Base-by-base conservation (phyloP, 2,888 invertebrate species). In the Scelioninae gen. 1 region DNA sequence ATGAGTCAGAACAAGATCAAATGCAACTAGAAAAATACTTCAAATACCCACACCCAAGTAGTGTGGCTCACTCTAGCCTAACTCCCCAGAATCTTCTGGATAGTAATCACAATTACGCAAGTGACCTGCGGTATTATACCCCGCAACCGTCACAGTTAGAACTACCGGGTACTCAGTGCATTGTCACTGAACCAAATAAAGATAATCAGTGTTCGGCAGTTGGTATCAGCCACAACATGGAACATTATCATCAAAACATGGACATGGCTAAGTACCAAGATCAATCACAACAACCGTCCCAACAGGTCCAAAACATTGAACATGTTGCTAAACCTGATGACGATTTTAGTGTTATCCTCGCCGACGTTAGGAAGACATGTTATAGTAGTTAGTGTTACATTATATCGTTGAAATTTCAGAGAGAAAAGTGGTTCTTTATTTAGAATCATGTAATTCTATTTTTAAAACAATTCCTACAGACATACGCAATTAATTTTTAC, bases 331-430 rank as follows among this genome's bases (percentile, higher is more conserved):
- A 87, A 51, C 10, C 86, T 6, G 97, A 97, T 85, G 97, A 97
- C 84, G 97, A 97, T 91, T 97, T 97, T 93, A 97, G 97, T 93
- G 97, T 97, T 87, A 97, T 97, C 88, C 93, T 97, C 83, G 97
- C 97, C 5, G 97, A 97, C 83, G 97, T 97, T 58, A 94, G 97
- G 85, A 97, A 97, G 92, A 97, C 97, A 47, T 96, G 96, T 91
- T 96, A 96, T 93, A 96, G 96, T 94, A 96, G 93, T 89, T 93
- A 92, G 90, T 91, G 85, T 83, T 82, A 78, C 49, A 68, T 68
- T 58, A 23, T 23, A 71, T 72, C 43, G 32, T 51, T 43, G 1
- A 49, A 13, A 53, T 58, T 56, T 13, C 43, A 58, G 75, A 32
- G 49, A 11, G 51, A 75, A 75, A 63, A 65, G 65, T 65, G 47